Base-by-base conservation (phyloP, 2,797 vertebrate species). In the Syngnathus acus region DNA sequence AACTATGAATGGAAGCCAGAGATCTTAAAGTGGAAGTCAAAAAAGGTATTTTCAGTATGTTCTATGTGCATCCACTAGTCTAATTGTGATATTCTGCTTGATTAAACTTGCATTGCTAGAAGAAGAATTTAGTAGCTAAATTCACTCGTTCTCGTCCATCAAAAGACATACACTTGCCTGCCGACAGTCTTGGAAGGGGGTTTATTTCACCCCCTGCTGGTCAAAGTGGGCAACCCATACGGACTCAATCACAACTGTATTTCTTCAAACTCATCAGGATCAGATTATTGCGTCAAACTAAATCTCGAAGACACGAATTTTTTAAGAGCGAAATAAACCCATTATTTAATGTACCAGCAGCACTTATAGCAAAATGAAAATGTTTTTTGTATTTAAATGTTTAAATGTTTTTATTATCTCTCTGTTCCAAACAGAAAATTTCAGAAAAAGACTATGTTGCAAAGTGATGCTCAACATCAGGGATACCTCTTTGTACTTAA, bases 171-270 rank as follows among this genome's bases (percentile, higher is more conserved):
- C 1, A 42, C 6, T 45, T 47, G 21, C 43, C 48, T 17, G 13
- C 1, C 3, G 21, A 16, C 48, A 1, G 19, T 40, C 2, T 23
- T 59, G 50, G 9, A 62, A 55, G 23, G 65, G 13, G 37, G 45
- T 67, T 58, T 51, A 47, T 60, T 70, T 55, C 78, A 71, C 68
- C 66, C 72, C 74, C 82, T 78, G 64, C 63, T 71, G 82, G 70
- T 66, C 69, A 40, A 7, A 68, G 14, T 19, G 8, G 48, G 6
- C 23, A 50, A 10, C 63, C 54, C 72, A 77, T 1, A 2, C 10
- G 21, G n/a, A 9, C 19, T 21, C 50, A 51, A 21, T 51, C 39
- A 43, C 47, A 58, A 3, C 26, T 54, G 9, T 54, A 5, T 0
- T 54, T 26, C 16, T 16, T 37, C 14, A 26, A 23, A 42, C 53